Evolutionary conservation across 1,140 invertebrate species (phyloP), one percentile per base, ranked within the genome.

Genomic region (Panagrolaimus sp.): DNA sequence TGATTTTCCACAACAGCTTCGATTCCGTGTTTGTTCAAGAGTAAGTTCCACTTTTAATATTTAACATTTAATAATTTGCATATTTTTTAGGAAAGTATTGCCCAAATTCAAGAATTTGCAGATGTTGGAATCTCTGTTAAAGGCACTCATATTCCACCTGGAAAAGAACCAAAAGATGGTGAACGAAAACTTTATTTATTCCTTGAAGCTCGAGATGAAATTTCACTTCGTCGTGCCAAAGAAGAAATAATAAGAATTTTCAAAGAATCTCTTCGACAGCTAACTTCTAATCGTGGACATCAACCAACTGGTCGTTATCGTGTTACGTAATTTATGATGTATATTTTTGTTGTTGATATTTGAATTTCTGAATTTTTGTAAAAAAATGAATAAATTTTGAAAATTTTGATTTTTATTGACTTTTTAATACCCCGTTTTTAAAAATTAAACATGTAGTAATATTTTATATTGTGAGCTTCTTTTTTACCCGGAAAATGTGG

Each of bases 21-120:
- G 96, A 69, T 98, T 94, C 93, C 88, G 93, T 73, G 92, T 98
- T n/a, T 98, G 95, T 1, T 96, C 92, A 63, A 96, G 95, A 88
- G 90, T 90, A 80, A 67, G 71, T 48, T 73, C n/a, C n/a, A n/a
- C n/a, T 55, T 15, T 52, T 17, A 15, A 1, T 45, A 64, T 55
- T 67, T 52, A 45, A 17, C 15, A 43, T 69, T 15, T 26, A n/a
- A 46, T 68, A 55, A 6, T 17, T 8, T 28, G 14, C n/a, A n/a
- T n/a, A 65, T n/a, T 66, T 76, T 76, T 4, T 84, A 91, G 89
- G 96, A 99, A 86, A 94, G 94, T 1, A 85, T 99, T 65, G 94
- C 94, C 1, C 93, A 98, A 81, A 98, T 99, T 75, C 94, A 92
- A 24, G 96, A 99, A 84, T 98, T 97, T 85, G 96, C 94, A 0